These are phyloP conservation scores for Anhinga anhinga DNA, from an alignment of 2,113 vertebrate genomes.

Conservation along the genomic window DNA sequence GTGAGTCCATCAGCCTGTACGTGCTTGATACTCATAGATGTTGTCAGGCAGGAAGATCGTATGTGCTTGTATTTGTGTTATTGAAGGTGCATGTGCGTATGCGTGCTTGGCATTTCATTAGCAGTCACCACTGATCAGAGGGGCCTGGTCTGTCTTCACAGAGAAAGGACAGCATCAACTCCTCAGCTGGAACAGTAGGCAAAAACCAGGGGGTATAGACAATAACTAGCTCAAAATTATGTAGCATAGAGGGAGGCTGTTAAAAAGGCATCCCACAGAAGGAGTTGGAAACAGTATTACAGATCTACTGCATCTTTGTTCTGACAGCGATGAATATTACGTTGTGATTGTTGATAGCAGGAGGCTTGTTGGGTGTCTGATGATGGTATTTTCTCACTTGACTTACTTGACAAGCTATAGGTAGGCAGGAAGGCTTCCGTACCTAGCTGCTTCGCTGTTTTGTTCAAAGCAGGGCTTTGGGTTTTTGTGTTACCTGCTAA, in stretches of 20 bases:
- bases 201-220: background rate
- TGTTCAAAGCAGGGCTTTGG: background rate
- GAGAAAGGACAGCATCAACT: background rate
- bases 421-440: background rate
- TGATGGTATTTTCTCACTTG: background rate
- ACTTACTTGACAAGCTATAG: background rate
- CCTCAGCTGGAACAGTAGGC: background rate
- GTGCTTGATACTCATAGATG: background rate
- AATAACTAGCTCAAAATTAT: background rate
- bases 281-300: background rate
- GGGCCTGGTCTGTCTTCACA: background rate
- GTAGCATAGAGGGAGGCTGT: fast-evolving
- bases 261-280: background rate
- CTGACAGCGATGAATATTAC: background rate
- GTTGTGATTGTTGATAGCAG: background rate
- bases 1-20: background rate
- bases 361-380: background rate
- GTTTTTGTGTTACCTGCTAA: background rate
- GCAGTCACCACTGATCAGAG: background rate
- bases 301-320: background rate
- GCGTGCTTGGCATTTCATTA: background rate
- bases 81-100: background rate
- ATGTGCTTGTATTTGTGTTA: background rate
- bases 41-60: background rate
- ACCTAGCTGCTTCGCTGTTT: background rate